Base-by-base conservation (phyloP, 2,113 vertebrate genomes). In the Gobio gobio region DNA sequence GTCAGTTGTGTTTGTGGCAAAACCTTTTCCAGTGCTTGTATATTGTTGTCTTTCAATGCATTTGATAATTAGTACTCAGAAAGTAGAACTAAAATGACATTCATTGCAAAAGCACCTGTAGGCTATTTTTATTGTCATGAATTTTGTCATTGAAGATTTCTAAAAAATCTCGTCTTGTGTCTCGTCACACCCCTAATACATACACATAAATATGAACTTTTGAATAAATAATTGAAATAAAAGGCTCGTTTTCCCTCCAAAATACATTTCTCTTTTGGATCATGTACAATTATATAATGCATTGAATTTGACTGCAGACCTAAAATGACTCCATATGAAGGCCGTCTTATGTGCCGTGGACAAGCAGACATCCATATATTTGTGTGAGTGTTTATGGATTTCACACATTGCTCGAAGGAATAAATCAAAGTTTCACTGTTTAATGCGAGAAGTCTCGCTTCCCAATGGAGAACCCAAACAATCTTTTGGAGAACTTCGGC, bases 371-470 rank as follows among this genome's bases (percentile, higher is more conserved):
- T 20, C 24, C 4, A 86, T 87, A n/a, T 90, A 68, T 90, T 68
- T 93, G 90, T 89, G 88, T 91, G 89, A 87, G 92, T 86, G 86
- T 92, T 90, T 91, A 86, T 91, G 91, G 91, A 90, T 90, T 90
- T 92, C 91, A 92, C 90, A 87, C 90, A 89, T 90, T 91, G 89
- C 91, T 90, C 89, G 90, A 92, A 91, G 87, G 90, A 90, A 90
- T 85, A 83, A 91, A 88, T 90, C 87, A 85, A 90, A 91, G 90
- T 93, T 90, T 92, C 90, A 90, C 92, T 91, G 90, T 92, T 90
- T 90, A 40, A 84, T 56, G 59, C 0, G 70, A 82, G 59, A 86
- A 49, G 91, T 92, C 89, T 83, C 29, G 33, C 64, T 82, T 92
- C 93, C 90, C 91, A 66, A 49, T 18, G 20, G 81, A n/a, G 64